Base-by-base conservation (phyloP, 2,113 vertebrate genomes). In the Hippopotamus amphibius region DNA sequence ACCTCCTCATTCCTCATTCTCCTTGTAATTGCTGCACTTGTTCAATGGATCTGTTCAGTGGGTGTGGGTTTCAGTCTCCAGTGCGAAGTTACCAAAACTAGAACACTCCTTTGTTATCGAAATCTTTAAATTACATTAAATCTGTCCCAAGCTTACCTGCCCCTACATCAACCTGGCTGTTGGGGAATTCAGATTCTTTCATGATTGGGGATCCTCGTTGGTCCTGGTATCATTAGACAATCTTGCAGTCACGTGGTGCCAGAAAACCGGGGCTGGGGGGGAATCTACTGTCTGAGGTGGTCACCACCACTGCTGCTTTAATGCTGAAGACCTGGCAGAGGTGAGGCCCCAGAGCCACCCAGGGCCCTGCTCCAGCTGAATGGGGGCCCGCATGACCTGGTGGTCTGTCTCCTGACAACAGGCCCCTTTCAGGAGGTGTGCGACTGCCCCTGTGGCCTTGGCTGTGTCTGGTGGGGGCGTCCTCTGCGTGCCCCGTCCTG, bases 341-440 rank as follows among this genome's bases (percentile, higher is more conserved):
- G 6, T 21, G 48, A 55, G 50, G 33, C 50, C 30, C 76, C 76
- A n/a, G 33, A 79, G 19, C 19, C 22, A 19, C 76, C 24, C 50
- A 22, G 33, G 30, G 21, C 22, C 50, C 30, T 79, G 50, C 33
- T 79, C 33, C 0, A 0, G 65, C 76, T 3, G 0, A 12, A 14
- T 5, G 21, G 50, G 30, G 19, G 30, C 30, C 46, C 5, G 12
- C 76, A 7, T 37, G 76, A 8, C 30, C 76, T 1, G 1, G 71
- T 24, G 71, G 24, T 46, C 71, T 55, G 30, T 53, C 10, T 5
- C 6, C 48, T 22, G 50, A 53, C 76, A 50, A 55, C 33, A 55
- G 74, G 3, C 11, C 6, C 3, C 33, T 22, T 1, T 0, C 28
- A 55, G 30, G 19, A 37, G 48, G 50, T n/a, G 12, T 0, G 10